These are phyloP conservation scores for Catalaphyllia jardinei DNA, from an alignment of 64 coral and sea anemone genomes.

Conservation along the genomic window DNA sequence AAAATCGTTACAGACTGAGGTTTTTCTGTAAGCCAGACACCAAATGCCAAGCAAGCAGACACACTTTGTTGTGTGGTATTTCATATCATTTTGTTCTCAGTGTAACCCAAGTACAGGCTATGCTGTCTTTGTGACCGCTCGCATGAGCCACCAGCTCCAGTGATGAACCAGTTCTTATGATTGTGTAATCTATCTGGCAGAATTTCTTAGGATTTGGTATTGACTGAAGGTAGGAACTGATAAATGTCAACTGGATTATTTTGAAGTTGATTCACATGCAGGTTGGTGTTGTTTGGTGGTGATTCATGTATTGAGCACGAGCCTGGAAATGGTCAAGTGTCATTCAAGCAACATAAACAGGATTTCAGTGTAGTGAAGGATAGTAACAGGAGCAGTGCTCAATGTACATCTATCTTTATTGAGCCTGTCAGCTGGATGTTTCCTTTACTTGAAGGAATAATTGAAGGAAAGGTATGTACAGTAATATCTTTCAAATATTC, in stretches of 20 bases:
- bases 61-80: no score
- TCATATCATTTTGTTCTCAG: no score
- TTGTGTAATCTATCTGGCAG: no score
- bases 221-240: no score
- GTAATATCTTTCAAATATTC: neutral
- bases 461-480: constrained; percentile 79
- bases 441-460: constrained; percentile 56
- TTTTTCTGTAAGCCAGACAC: no score
- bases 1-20: no score
- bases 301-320: constrained; percentile 55
- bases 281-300: constrained; percentile 53
- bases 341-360: constrained; percentile 65
- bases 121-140: no score
- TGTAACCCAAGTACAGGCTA: no score
- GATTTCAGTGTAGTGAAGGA: neutral
- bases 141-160: no score
- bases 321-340: constrained; percentile 61
- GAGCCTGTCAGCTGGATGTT: constrained; percentile 88
- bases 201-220: no score
- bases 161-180: no score
- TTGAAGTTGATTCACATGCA: neutral
- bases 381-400: neutral
- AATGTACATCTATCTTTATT: constrained; percentile 82
- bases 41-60: no score
- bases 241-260: neutral